A percentile compares a stretch with the other conserved stretches of the same genome.
Evolutionary conservation across 1,140 invertebrate genomes (phyloP).

Genomic region (Lepidurus couesii): DNA sequence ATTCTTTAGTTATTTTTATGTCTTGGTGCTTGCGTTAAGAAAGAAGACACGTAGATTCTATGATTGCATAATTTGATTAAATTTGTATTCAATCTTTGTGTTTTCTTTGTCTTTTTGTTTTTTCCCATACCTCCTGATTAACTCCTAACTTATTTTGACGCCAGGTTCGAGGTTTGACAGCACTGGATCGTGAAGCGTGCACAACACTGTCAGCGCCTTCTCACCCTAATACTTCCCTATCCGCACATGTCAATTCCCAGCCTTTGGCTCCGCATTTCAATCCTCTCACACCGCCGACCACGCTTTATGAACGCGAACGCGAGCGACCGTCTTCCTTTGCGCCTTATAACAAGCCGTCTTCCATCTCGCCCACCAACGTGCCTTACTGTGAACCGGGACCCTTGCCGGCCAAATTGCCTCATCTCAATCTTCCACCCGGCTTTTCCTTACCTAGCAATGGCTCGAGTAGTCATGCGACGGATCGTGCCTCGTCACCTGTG

Average conservation of each 20-base stretch:
- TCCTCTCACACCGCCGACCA: not conserved
- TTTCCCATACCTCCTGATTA: too few relatives aligned
- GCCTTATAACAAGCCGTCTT: not conserved
- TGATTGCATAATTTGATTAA: too few relatives aligned
- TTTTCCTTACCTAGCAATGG: slow-evolving; percentile 23
- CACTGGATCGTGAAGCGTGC: not conserved
- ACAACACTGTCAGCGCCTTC: not conserved
- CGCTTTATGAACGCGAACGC: not conserved
- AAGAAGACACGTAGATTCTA: too few relatives aligned
- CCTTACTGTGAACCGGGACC: slow-evolving; percentile 8
- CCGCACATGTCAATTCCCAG: not conserved
- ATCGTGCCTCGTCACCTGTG: slow-evolving; percentile 23
- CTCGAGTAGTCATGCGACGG: not conserved
- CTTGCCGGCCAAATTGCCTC: not conserved
- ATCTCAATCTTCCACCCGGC: not conserved
- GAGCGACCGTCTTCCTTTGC: not conserved
- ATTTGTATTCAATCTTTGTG: not conserved
- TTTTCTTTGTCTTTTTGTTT: not conserved
- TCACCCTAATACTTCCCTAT: not conserved
- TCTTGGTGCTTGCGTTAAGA: too few relatives aligned
- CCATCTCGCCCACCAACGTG: not conserved
- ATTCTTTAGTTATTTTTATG: too few relatives aligned
- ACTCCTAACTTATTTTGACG: too few relatives aligned
- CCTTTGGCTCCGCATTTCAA: not conserved
- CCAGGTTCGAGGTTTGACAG: not conserved